Evolutionary conservation across 2,888 invertebrate species (phyloP).

Genomic region (Rapana venosa): DNA sequence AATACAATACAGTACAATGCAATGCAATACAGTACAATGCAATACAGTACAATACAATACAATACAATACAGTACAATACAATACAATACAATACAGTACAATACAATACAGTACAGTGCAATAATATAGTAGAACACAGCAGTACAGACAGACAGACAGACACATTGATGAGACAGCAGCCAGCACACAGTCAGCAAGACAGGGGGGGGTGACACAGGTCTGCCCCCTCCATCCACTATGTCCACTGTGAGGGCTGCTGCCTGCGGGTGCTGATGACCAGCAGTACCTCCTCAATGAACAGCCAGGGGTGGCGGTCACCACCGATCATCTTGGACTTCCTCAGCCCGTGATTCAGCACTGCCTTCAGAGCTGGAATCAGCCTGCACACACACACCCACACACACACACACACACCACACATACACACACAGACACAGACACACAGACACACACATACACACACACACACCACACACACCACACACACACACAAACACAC

Average conservation of each 20-base stretch:
- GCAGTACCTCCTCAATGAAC: neutral
- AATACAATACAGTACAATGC: too few relatives aligned
- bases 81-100: too few relatives aligned
- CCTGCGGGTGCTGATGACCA: too few relatives aligned
- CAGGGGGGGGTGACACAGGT: neutral
- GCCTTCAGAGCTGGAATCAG: neutral
- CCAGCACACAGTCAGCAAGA: neutral
- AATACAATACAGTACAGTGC: too few relatives aligned
- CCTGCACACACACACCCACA: conserved; percentile 1
- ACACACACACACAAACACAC: neutral
- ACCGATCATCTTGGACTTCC: neutral
- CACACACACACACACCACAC: neutral
- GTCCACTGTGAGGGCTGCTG: too few relatives aligned
- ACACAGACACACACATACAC: neutral
- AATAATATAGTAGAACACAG: too few relatives aligned
- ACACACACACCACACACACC: neutral
- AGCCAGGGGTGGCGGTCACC: conserved; percentile 2
- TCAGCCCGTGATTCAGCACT: neutral
- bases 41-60: too few relatives aligned
- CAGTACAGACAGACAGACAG: too few relatives aligned
- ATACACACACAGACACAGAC: neutral
- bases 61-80: too few relatives aligned
- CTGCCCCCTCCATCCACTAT: too few relatives aligned
- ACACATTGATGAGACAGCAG: neutral
- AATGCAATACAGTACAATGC: too few relatives aligned